A percentile compares a stretch with the other conserved stretches of the same genome.
These are phyloP conservation scores for Amphilophus citrinellus DNA, from an alignment of 2,113 vertebrate genomes.

Conservation along the genomic window DNA sequence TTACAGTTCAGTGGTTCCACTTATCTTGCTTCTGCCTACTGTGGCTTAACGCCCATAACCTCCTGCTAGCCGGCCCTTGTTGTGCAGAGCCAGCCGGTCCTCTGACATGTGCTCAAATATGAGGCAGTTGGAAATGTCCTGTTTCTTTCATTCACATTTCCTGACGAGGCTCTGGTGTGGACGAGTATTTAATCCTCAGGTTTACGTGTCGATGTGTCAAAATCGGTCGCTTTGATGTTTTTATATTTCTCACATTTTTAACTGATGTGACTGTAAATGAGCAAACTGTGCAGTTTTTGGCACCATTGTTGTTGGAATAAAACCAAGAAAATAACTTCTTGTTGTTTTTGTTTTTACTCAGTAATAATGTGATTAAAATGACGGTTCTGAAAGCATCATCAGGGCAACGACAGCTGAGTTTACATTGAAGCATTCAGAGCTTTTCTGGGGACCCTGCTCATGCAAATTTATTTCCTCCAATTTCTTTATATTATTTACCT, in stretches of 20 bases:
- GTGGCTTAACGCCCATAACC: constrained; percentile 46
- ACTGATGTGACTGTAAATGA: constrained; percentile 65
- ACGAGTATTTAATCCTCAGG: constrained; percentile 77
- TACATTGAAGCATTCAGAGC: not conserved
- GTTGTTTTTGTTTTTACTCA: not conserved
- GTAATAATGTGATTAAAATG: not conserved
- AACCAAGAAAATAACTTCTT: constrained; percentile 24
- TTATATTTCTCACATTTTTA: constrained; percentile 73
- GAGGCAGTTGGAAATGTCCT: not conserved
- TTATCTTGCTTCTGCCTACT: constrained; percentile 49
- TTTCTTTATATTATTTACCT: not conserved
- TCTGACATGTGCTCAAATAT: not conserved
- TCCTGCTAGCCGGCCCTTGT: constrained; percentile 41
- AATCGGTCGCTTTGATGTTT: constrained; percentile 64
- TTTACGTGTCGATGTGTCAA: constrained; percentile 65
- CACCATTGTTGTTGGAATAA: constrained; percentile 78
- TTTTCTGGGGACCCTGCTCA: not conserved
- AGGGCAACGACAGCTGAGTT: fast-evolving
- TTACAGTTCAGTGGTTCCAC: constrained; percentile 37
- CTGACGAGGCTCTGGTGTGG: constrained; percentile 17
- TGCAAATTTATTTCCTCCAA: too few relatives aligned
- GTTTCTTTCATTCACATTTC: constrained; percentile 1
- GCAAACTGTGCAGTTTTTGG: constrained; percentile 62
- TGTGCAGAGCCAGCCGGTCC: constrained; percentile 36
- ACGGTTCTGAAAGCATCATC: not conserved